A percentile compares a stretch with the other conserved stretches of the same genome.
These are phyloP conservation scores for Helarctos malayanus DNA, from an alignment of 2,797 vertebrate genomes.

Conservation along the genomic window DNA sequence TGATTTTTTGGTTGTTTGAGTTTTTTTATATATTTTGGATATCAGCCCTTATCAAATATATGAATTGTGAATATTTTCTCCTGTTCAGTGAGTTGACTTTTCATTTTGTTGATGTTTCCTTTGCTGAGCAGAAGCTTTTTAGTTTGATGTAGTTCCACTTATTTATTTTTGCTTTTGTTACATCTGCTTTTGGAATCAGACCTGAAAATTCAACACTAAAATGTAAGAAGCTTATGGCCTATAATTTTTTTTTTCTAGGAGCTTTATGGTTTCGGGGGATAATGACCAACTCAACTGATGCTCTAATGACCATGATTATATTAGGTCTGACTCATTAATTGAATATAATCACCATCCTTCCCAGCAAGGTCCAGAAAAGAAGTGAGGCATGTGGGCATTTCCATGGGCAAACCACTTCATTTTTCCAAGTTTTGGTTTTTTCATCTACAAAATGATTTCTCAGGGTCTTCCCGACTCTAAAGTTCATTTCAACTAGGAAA, in stretches of 20 bases:
- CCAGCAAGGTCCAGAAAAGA: neutral
- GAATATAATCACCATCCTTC: neutral
- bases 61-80: neutral
- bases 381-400: no score
- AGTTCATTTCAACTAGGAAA: slow-evolving; percentile 18
- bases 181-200: neutral
- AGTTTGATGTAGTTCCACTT: neutral
- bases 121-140: neutral
- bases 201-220: neutral
- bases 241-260: neutral
- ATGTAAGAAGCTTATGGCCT: neutral
- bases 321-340: neutral
- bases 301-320: neutral
- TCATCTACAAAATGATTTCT: neutral
- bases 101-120: neutral
- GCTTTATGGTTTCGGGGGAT: neutral
- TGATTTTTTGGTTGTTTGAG: neutral
- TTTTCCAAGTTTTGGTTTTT: slow-evolving; percentile 22
- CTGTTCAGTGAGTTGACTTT: neutral
- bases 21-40: neutral
- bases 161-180: neutral
- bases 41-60: neutral
- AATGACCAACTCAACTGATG: neutral
- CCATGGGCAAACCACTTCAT: neutral
- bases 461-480: neutral